Percentiles rank a stretch among this genome's conserved stretches.
These are phyloP conservation scores for Riparia riparia DNA, from an alignment of 2,113 vertebrate genomes.

Conservation along the genomic window DNA sequence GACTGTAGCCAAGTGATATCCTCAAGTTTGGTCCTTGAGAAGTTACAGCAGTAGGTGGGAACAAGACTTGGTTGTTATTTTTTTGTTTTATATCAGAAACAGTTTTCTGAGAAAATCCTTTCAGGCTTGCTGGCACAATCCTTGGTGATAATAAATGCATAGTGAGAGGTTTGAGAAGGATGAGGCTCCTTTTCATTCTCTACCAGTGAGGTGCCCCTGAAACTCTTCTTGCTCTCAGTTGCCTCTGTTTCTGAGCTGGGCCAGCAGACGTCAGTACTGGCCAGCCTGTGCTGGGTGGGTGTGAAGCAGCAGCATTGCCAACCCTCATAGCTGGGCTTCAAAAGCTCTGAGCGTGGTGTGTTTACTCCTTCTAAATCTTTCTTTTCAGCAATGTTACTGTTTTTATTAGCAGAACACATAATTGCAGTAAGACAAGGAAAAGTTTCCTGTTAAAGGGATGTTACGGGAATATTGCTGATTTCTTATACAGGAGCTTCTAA, in stretches of 20 bases:
- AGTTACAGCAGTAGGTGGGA: not conserved
- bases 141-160: not conserved
- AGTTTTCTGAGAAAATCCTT: not conserved
- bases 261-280: constrained; percentile 5
- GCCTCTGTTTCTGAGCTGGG: not conserved
- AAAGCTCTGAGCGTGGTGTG: not conserved
- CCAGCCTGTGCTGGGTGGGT: not conserved
- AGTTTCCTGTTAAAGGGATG: not conserved
- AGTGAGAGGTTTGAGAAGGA: not conserved
- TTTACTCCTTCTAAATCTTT: not conserved
- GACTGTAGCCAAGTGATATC: not conserved
- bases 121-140: not conserved
- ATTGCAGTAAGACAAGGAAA: not conserved
- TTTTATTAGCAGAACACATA: not conserved
- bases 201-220: not conserved
- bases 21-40: not conserved
- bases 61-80: not conserved
- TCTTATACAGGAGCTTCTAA: not conserved
- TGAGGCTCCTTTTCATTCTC: not conserved
- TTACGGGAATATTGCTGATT: not conserved
- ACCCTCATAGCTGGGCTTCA: not conserved
- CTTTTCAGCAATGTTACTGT: not conserved
- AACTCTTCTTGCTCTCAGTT: not conserved
- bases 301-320: not conserved
- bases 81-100: not conserved